Evolutionary conservation across 2,113 vertebrate species (phyloP), one percentile per base, ranked within the genome.

Genomic region (Dipodomys merriami): DNA sequence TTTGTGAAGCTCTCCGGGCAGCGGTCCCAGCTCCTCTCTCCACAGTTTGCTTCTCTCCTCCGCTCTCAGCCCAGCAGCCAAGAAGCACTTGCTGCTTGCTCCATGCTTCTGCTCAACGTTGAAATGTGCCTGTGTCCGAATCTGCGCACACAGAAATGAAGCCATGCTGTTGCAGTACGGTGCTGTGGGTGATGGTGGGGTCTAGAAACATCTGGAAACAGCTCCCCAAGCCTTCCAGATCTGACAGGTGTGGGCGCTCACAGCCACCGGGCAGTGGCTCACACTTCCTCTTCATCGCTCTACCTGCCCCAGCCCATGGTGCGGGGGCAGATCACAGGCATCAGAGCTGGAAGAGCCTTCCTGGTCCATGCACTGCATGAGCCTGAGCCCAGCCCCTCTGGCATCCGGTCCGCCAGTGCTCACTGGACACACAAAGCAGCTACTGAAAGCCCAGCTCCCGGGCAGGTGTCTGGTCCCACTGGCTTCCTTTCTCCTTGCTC

Each of bases 381-480:
- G 49, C 49, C 49, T 12, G 49, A 9, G 2, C 12, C 49, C 49
- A 9, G 10, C 49, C 2, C 30, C 46, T 44, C 53, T 78, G 7
- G 18, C 3, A 7, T 65, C 69, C 5, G 0, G 8, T 39, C 69
- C 49, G 73, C 13, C 10, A 2, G 29, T 46, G 39, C 33, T 68
- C 46, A 7, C 49, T n/a, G 19, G 23, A 80, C 65, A 78, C 30
- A 53, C 49, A 18, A 1, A 5, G 18, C 3, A 13, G 30, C 57
- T 39, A 1, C 0, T n/a, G 9, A 16, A 5, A 53, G 27, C 12
- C 46, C 67, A 29, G 49, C 65, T 13, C n/a, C 73, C 5, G 3
- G 3, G 19, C 30, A 2, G 3, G 12, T 4, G 29, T 60, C 8
- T n/a, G 15, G 22, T 44, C 39, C 6, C 44, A 4, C 0, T 12